These are phyloP conservation scores for Toxotes chatareus DNA, from an alignment of 2,113 vertebrate species.

Conservation along the genomic window DNA sequence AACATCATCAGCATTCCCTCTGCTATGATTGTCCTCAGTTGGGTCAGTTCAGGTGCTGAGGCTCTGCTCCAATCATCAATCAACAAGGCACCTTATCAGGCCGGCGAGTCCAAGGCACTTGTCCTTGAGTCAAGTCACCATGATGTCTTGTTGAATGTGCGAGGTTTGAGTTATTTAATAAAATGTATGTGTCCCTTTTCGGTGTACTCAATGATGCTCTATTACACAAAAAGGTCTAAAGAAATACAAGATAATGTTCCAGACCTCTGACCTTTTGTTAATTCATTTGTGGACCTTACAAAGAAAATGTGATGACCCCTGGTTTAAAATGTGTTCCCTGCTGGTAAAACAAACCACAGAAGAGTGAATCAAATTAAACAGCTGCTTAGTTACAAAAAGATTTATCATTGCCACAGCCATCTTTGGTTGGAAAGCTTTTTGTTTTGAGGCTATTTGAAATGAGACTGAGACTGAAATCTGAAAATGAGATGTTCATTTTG, in stretches of 20 bases:
- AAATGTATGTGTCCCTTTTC: background rate
- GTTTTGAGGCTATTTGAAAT: background rate
- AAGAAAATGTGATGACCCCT: background rate
- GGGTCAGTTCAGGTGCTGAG: background rate
- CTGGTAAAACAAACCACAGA: background rate
- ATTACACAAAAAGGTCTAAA: background rate
- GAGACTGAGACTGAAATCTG: background rate
- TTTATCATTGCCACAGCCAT: background rate
- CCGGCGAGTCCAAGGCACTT: background rate
- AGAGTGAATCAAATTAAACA: background rate
- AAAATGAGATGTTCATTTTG: background rate
- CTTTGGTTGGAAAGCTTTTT: background rate
- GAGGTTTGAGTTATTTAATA: background rate
- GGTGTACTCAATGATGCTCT: background rate
- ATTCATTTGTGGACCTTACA: background rate
- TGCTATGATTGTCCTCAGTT: background rate
- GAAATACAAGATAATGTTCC: background rate
- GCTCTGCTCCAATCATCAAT: background rate
- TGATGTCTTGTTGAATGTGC: background rate
- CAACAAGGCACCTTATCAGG: background rate
- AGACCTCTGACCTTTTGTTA: background rate
- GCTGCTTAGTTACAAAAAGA: background rate
- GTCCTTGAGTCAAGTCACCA: background rate
- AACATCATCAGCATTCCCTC: background rate
- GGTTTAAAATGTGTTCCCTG: background rate